Conservation (phyloP, 2,797 vertebrate genomes). For the Heteromormyrus szaboi region DNA sequence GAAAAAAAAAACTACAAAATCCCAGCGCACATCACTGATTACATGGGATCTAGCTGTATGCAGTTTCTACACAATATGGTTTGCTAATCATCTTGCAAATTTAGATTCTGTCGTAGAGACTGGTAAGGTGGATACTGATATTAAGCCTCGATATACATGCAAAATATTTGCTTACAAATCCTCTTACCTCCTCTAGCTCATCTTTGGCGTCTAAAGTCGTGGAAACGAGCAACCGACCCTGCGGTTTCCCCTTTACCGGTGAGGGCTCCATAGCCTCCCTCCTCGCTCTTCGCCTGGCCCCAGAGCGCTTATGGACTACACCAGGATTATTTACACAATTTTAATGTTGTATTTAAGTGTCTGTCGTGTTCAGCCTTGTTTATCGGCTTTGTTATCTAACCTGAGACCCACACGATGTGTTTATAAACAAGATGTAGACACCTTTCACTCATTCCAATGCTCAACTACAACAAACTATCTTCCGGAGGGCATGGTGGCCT, state of each 20-base stretch:
- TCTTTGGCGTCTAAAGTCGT: conserved; percentile 89
- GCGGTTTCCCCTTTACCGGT: conserved; percentile 65
- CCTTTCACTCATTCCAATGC: conserved; percentile 38
- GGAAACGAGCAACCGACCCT: conserved; percentile 76
- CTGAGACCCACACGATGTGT: conserved; percentile 33
- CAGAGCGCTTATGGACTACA: conserved; percentile 42
- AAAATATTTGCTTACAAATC: conserved; percentile 7
- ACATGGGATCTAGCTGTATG: background rate
- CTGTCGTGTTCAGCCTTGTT: conserved; percentile 23
- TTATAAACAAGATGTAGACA: conserved; percentile 43
- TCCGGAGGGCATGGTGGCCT: conserved; percentile 53
- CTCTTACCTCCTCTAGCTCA: conserved; percentile 86
- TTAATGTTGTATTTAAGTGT: conserved; percentile 28
- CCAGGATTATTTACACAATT: conserved; percentile 27
- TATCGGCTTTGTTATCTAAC: conserved; percentile 29
- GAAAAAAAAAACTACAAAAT: background rate
- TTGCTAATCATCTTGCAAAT: background rate
- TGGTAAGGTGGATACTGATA: conserved; percentile 37
- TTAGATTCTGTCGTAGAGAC: background rate
- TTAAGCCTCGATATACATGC: background rate
- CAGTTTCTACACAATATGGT: conserved; percentile 6
- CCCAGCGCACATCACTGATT: background rate
- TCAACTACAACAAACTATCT: conserved; percentile 46
- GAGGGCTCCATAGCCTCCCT: conserved; percentile 69
- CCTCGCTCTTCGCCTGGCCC: conserved; percentile 47